phyloP scores from a whole-genome alignment of 1,140 invertebrate species.

The Drosophila sturtevanti region DNA sequence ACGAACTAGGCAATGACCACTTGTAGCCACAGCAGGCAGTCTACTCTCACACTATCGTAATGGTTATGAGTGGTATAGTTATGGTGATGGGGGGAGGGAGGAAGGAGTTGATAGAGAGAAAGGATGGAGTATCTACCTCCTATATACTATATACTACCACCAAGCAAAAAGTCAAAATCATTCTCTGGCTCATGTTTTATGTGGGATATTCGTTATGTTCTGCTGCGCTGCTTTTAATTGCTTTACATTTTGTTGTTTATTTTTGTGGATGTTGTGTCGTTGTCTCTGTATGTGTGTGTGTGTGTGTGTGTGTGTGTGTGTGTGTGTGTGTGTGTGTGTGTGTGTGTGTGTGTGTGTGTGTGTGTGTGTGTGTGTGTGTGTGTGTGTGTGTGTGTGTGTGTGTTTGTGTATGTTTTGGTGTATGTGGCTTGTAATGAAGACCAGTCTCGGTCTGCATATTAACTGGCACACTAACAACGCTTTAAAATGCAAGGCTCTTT shows the following conservation, averaged over 20 bases:
- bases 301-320: constrained; percentile 12
- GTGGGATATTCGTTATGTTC: constrained; percentile 68
- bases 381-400: constrained; percentile 19
- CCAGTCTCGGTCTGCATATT: constrained; percentile 73
- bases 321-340: constrained; percentile 35
- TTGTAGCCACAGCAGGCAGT: constrained; percentile 74
- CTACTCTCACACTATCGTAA: constrained; percentile 17
- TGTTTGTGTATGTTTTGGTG: too few relatives aligned
- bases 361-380: constrained; percentile 32
- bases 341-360: constrained; percentile 19
- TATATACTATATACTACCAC: constrained; percentile 14
- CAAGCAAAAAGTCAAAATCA: constrained; percentile 67
- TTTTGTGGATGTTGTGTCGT: constrained; percentile 50
- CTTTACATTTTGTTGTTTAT: constrained; percentile 75
- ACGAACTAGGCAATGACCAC: constrained; percentile 56
- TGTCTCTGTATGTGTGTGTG: constrained; percentile 18
- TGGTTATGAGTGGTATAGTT: not conserved
- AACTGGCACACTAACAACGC: constrained; percentile 65
- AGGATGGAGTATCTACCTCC: too few relatives aligned
- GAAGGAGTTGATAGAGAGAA: not conserved
- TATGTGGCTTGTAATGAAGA: constrained; percentile 66
- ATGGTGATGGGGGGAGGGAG: not conserved
- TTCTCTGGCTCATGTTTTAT: constrained; percentile 71
- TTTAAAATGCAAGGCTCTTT: constrained; percentile 61
- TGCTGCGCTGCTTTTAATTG: constrained; percentile 77